Base-by-base conservation (phyloP, 2,888 invertebrate genomes). In the Morinoia aosen region DNA sequence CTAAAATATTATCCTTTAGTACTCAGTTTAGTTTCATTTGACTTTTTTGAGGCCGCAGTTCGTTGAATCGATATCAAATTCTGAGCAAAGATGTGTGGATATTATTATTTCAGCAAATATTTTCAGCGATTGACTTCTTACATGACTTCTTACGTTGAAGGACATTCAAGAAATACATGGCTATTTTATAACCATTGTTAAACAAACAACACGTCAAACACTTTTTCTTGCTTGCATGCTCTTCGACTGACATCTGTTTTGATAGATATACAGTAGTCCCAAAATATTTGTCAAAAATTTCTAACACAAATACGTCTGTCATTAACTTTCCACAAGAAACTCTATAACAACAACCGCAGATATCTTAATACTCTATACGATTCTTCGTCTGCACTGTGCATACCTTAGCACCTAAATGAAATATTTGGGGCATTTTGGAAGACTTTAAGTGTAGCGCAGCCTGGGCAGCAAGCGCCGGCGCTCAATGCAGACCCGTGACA, bases 401-500 rank as follows among this genome's bases (percentile, higher is more conserved):
- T 76, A 76, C 16, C 76, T 76, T 76, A 76, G 10, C 33, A 76
- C 19, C 16, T 76, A 7, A 76, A 76, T 76, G 25, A 33, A 33
- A 76, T 25, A 76, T 76, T 76, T 76, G 2, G 76, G 76, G 19
- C 76, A 76, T 76, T 76, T 76, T 33, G 19, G 33, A 76, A 8
- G 76, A 76, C 76, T 76, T 76, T 33, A 33, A 76, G 19, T 33
- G 76, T 33, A 25, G 76, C 76, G 76, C 33, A 33, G 76, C 76
- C 25, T 33, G 19, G 76, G 76, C 25, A 76, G 76, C 76, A 25
- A 76, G 61, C 33, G 76, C 8, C 76, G 76, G 25, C 76, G 40
- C 90, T 90, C 90, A 40, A 90, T 90, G 48, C 90, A 48, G 90
- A 40, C 57, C 93, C 93, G n/a, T 57, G 93, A 93, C 93, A 93